These are phyloP conservation scores for Poecilia wingei DNA, from an alignment of 2,797 vertebrate species.

Conservation along the genomic window DNA sequence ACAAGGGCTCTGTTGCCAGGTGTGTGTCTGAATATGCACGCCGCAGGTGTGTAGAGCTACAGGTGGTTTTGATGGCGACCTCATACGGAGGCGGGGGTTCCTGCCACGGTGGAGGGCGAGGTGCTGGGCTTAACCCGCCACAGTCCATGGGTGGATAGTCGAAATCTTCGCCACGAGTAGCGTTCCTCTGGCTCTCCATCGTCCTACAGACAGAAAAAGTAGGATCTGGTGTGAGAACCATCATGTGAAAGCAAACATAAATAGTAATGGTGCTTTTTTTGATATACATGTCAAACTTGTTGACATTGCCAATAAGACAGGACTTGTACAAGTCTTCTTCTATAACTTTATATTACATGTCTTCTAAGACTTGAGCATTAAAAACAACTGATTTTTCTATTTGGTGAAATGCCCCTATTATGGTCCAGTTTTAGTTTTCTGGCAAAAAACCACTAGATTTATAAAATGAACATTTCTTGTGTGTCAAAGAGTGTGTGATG, in stretches of 20 bases:
- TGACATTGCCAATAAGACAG: neutral
- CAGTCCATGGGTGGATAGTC: constrained; percentile 85
- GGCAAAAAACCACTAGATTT: neutral
- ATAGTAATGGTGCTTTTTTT: neutral
- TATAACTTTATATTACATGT: neutral
- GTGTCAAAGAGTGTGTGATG: neutral
- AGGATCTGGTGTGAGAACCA: neutral
- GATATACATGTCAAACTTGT: neutral
- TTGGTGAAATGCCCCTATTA: neutral
- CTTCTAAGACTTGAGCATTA: neutral
- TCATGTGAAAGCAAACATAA: constrained; percentile 10
- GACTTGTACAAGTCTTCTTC: neutral
- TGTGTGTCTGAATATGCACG: constrained; percentile 85
- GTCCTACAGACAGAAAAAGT: constrained; percentile 51
- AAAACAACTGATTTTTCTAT: neutral
- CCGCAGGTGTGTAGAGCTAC: constrained; percentile 83
- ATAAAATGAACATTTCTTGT: neutral
- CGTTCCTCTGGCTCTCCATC: constrained; percentile 77
- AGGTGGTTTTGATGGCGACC: constrained; percentile 85
- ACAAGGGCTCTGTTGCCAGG: constrained; percentile 81
- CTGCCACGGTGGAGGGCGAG: constrained; percentile 76
- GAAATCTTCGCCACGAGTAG: constrained; percentile 75
- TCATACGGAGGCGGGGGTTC: constrained; percentile 80
- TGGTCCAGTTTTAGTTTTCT: neutral
- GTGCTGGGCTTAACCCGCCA: constrained; percentile 73